These are phyloP conservation scores for Schizotus pectinicornis DNA, from an alignment of 2,888 invertebrate genomes.

Conservation along the genomic window DNA sequence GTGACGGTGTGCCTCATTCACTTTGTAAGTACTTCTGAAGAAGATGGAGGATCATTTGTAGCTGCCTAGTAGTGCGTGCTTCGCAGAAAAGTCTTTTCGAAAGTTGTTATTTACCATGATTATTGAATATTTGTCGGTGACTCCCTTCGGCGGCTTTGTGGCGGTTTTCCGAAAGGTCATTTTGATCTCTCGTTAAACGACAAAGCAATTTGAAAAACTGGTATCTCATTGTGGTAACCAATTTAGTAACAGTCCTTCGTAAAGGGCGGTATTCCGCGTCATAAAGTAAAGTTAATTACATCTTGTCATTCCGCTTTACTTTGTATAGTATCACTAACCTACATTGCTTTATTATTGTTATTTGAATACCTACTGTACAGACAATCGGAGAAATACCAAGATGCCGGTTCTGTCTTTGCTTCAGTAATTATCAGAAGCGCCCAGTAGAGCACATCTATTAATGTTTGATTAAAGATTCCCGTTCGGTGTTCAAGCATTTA, in stretches of 20 bases:
- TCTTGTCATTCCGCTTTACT: constrained; percentile 16
- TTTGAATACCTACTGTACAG: constrained; percentile 4
- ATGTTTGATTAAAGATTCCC: too few relatives aligned
- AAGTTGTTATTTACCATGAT: too few relatives aligned
- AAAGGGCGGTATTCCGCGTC: constrained; percentile 16
- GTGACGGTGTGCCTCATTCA: too few relatives aligned
- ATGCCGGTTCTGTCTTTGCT: constrained; percentile 7
- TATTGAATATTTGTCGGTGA: too few relatives aligned
- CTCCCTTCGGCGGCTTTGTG: too few relatives aligned
- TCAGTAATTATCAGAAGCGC: constrained; percentile 1
- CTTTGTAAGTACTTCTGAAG: too few relatives aligned
- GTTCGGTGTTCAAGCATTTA: too few relatives aligned
- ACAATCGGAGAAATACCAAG: constrained; percentile 23
- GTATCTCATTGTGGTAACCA: constrained; percentile 8
- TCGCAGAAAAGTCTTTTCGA: too few relatives aligned
- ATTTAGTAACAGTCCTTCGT: constrained; percentile 18
- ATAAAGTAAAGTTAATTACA: constrained; percentile 21
- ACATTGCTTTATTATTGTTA: constrained; percentile 16
- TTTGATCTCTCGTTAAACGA: background rate
- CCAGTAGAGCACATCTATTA: background rate
- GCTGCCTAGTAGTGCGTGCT: too few relatives aligned
- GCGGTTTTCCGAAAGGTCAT: too few relatives aligned
- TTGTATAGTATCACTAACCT: constrained; percentile 20
- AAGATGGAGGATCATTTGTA: too few relatives aligned
- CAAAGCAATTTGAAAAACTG: constrained; percentile 6